Base-by-base conservation (phyloP, 2,888 invertebrate species). In the Alentia gelatinosa region DNA sequence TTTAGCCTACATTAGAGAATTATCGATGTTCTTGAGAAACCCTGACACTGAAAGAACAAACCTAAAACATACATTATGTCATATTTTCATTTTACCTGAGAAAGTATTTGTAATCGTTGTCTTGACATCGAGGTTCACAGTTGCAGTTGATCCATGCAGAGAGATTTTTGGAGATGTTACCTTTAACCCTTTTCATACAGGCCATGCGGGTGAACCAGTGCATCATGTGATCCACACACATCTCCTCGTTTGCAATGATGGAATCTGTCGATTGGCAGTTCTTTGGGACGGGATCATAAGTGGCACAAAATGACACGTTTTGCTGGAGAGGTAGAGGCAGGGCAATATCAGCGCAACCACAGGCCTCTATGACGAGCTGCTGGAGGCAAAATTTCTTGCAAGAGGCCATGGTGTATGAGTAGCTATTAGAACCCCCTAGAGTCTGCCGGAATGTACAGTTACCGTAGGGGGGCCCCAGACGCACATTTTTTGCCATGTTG, bases 361-460 rank as follows among this genome's bases (percentile, higher is more conserved):
- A 95, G 19, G 92, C 91, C 9, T 93, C 92, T 1, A 95, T 94
- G 19, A 95, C 93, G 50, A 94, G 94, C 47, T 92, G 91, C 89
- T 95, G 95, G 91, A 94, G 94, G 92, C 95, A 95, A 39, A 94
- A 90, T 91, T 94, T 94, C 90, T 95, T 92, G 92, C 95, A 95
- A 9, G 94, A 94, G 89, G 95, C 95, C 89, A 94, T 94, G 12
- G 94, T 95, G 91, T 95, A 94, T 37, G 93, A 92, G 91, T 94
- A 95, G 7, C 63, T 91, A 35, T 63, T 26, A 19, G 93, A 92
- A n/a, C 91, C 91, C n/a, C 92, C 93, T 5, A 90, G 79, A 33
- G 94, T 91, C 35, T 92, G 90, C 0, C 93, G 91, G 30, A 89
- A 92, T n/a, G 95, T 94, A 92, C 95, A 95, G 93, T 95, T 95